These are phyloP conservation scores for Dione vanillae DNA, from an alignment of 2,888 invertebrate species.

Conservation along the genomic window DNA sequence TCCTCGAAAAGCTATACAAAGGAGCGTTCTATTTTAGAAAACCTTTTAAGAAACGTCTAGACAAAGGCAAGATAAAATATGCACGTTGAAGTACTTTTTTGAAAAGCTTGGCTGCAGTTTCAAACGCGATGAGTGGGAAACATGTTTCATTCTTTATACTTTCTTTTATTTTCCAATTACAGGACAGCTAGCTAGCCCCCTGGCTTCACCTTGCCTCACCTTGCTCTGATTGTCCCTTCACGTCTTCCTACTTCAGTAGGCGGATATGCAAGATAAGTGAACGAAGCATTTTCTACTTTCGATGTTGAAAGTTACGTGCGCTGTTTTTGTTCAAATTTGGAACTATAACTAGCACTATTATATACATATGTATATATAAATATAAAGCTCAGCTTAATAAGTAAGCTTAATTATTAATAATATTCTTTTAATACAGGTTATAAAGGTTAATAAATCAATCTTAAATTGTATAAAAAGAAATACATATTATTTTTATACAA, in stretches of 20 bases:
- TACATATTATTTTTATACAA: no score
- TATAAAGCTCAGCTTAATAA: no score
- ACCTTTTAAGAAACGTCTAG: constrained; percentile 46
- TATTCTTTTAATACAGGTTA: no score
- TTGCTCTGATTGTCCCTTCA: background rate
- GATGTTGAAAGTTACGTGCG: no score
- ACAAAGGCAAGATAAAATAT: constrained; percentile 45
- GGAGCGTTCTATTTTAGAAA: constrained; percentile 39
- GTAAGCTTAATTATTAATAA: no score
- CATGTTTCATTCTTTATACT: constrained; percentile 24
- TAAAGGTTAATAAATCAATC: no score
- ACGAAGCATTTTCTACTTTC: no score
- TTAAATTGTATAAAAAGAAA: no score
- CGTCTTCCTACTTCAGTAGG: background rate
- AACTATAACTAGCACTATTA: no score
- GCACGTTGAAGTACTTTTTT: constrained; percentile 40
- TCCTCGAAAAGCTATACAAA: constrained; percentile 40
- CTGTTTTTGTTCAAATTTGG: no score
- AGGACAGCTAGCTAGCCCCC: background rate
- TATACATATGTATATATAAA: no score
- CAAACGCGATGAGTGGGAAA: constrained; percentile 36
- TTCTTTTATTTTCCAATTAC: constrained; percentile 11
- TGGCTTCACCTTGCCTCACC: background rate
- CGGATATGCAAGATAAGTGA: background rate
- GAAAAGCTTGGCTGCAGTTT: constrained; percentile 41